Evolutionary conservation across 2,797 vertebrate species (phyloP), one percentile per base, ranked within the genome.

Genomic region (Poeciliopsis infans): DNA sequence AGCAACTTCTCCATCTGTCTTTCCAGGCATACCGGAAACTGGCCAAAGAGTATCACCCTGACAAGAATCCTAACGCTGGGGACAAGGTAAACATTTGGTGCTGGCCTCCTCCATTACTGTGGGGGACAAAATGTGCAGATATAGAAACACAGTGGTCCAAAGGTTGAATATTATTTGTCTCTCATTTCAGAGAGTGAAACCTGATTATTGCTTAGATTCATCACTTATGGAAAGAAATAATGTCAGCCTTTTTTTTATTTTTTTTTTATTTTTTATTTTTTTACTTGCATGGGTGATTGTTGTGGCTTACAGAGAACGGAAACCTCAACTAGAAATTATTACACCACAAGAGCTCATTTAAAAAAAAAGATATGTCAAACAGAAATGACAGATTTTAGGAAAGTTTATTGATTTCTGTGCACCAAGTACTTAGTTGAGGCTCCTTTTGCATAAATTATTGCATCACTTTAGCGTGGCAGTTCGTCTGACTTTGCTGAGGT

Each of bases 1-100:
- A 0, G 0, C 7, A 23, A 28, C 73, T 13, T 72, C 2, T 61
- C 59, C n/a, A 77, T 10, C 7, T 83, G 16, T 80, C 0, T 16
- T 23, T 45, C 2, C 87, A 99, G 98, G 97, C 98, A 15, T 99
- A 99, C 93, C 95, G 98, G 70, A 99, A 99, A 90, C 92, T 99
- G 92, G 98, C 98, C 74, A 99, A 99, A 92, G 98, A 99, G 76
- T 99, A 99, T 81, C 98, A 99, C 72, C 98, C 98, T 77, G 98
- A 99, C 95, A 99, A 99, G 94, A 99, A 99, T 89, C 98, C 98
- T 77, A 99, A 99, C 87, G 97, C 98, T 84, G 98, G 98, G 12
- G 98, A 99, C 92, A 99, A 98, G 97, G 98, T 99, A 95, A 95
- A 92, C 36, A 12, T 36, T 0, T 11, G 2, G 49, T 45, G 68